A percentile compares a stretch with the other conserved stretches of the same genome.
phyloP scores from a whole-genome alignment of 2,888 invertebrate species.

The Zaprionus lineosus region DNA sequence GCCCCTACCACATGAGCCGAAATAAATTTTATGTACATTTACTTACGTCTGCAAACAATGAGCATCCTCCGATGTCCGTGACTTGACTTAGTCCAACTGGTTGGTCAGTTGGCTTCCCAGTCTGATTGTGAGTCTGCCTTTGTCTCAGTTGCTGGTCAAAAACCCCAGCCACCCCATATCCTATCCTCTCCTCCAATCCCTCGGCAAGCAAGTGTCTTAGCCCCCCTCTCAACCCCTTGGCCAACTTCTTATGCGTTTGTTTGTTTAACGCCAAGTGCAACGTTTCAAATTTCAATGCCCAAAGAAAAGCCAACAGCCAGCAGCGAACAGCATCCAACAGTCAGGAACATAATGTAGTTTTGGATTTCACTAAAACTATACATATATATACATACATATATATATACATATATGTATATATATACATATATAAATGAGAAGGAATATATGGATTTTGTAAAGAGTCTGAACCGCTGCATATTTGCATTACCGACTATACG shows the following conservation, averaged over 20 bases:
- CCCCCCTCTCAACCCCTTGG: not conserved
- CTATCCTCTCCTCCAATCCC: constrained; percentile 25
- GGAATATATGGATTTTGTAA: constrained; percentile 8
- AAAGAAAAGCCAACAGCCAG: constrained; percentile 17
- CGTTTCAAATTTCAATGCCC: constrained; percentile 63
- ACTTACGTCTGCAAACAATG: constrained; percentile 75
- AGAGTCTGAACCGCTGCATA: constrained; percentile 43
- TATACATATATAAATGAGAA: constrained; percentile 6
- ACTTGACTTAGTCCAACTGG: constrained; percentile 64
- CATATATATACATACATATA: constrained; percentile 24
- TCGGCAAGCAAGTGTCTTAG: no score
- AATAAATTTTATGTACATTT: constrained; percentile 76
- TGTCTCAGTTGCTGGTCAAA: constrained; percentile 46
- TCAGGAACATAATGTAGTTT: constrained; percentile 62
- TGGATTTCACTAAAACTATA: constrained; percentile 66
- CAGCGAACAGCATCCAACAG: constrained; percentile 10
- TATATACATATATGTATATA: constrained; percentile 19
- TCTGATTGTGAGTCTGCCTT: constrained; percentile 35
- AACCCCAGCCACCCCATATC: no score
- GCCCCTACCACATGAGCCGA: constrained; percentile 57
- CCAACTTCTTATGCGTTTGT: constrained; percentile 35
- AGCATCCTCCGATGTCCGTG: constrained; percentile 54
- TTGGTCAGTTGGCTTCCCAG: constrained; percentile 37
- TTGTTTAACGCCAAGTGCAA: constrained; percentile 66
- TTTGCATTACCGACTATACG: constrained; percentile 44